Conservation (phyloP, 37 sponge, comb jelly and placozoan species). For the Petrosia ficiformis region DNA sequence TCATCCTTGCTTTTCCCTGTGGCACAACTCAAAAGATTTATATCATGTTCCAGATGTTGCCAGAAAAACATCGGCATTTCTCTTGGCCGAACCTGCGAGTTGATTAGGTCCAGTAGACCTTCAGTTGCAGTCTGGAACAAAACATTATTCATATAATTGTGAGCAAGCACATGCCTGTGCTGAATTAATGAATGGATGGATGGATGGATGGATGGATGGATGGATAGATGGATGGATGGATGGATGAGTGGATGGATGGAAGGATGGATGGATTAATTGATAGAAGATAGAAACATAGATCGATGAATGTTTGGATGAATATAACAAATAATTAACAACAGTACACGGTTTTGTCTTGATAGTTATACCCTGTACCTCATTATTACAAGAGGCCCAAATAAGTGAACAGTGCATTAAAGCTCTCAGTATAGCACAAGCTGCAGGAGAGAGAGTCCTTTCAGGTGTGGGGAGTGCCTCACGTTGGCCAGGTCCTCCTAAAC, state of each 20-base stretch:
- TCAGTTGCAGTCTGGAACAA: slow-evolving; percentile 4
- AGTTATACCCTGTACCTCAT: slow-evolving; percentile 12
- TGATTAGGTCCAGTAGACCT: slow-evolving; percentile 12
- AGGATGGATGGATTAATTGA: too few relatives aligned
- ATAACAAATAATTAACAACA: background rate
- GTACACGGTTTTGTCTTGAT: too few relatives aligned
- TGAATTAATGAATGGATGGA: too few relatives aligned
- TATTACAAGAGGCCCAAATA: slow-evolving; percentile 40
- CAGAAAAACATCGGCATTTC: slow-evolving; percentile 55
- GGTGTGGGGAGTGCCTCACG: slow-evolving; percentile 28
- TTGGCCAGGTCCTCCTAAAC: slow-evolving; percentile 32
- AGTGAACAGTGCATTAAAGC: slow-evolving; percentile 54
- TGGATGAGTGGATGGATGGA: too few relatives aligned
- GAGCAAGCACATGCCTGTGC: too few relatives aligned
- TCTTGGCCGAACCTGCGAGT: slow-evolving; percentile 7
- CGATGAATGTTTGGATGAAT: too few relatives aligned
- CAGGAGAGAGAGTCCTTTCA: slow-evolving; percentile 49
- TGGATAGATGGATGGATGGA: too few relatives aligned
- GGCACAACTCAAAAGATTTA: slow-evolving; percentile 22
- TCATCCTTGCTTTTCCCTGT: slow-evolving; percentile 46
- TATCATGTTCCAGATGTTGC: slow-evolving; percentile 42
- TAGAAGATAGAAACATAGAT: too few relatives aligned
- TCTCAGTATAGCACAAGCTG: slow-evolving; percentile 47
- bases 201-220: too few relatives aligned
- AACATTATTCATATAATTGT: too few relatives aligned